Percentiles rank a stretch among this genome's conserved stretches.
Evolutionary conservation across 1,140 invertebrate species (phyloP).

Genomic region (Pseudomyrmex flavicornis): DNA sequence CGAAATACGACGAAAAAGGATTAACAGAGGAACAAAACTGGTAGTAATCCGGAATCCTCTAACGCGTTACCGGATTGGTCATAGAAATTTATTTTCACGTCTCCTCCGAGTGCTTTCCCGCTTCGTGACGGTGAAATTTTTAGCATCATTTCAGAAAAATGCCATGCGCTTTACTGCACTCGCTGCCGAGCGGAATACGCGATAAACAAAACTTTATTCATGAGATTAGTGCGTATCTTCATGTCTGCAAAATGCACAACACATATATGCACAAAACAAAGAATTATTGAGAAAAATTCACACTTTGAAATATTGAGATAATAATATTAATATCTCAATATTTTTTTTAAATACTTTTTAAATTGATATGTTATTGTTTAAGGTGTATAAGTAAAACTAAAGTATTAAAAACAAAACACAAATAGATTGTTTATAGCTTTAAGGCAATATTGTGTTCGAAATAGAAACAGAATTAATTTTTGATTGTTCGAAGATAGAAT

Average conservation of each 20-base stretch:
- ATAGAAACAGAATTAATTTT: neutral
- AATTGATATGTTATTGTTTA: neutral
- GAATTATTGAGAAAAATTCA: no score
- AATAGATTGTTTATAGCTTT: neutral
- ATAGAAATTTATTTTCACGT: conserved; percentile 56
- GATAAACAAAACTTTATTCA: conserved; percentile 51
- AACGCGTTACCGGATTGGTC: conserved; percentile 49
- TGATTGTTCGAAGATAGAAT: neutral
- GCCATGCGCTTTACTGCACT: conserved; percentile 12
- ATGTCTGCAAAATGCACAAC: neutral
- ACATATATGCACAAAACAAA: no score
- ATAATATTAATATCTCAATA: neutral
- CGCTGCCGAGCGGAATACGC: neutral
- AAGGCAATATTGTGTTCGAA: neutral
- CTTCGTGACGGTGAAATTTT: conserved; percentile 40
- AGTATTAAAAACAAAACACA: neutral
- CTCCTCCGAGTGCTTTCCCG: conserved; percentile 20
- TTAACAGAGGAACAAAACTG: conserved; percentile 47
- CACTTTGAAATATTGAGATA: no score
- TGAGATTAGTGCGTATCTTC: conserved; percentile 28
- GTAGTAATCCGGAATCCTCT: conserved; percentile 50
- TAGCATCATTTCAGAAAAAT: conserved; percentile 46
- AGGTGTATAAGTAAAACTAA: no score
- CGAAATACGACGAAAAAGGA: conserved; percentile 57
- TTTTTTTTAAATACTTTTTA: neutral